A percentile compares a stretch with the other conserved stretches of the same genome.
These are phyloP conservation scores for Lepidocyrtinus sp. DNA, from an alignment of 2,888 invertebrate species.

Conservation along the genomic window DNA sequence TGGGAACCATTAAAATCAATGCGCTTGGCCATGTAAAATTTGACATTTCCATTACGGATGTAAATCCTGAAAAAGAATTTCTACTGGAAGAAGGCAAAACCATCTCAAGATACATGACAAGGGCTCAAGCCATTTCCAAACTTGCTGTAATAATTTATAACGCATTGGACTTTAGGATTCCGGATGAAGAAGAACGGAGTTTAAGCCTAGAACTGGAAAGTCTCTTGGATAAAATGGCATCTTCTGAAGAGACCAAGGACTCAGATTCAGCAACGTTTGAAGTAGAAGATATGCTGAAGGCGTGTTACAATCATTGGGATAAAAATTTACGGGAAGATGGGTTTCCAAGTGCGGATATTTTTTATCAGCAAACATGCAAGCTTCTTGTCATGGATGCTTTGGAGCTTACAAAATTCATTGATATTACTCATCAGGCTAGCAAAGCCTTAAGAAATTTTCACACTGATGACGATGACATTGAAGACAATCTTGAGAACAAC, in stretches of 20 bases:
- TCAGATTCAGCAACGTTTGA: background rate
- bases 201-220: constrained; percentile 25
- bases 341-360: background rate
- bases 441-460: background rate
- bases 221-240: constrained; percentile 21
- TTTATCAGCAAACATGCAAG: constrained; percentile 9
- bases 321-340: background rate
- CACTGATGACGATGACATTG: background rate
- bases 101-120: background rate
- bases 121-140: constrained; percentile 8
- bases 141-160: constrained; percentile 38
- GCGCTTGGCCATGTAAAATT: constrained; percentile 17
- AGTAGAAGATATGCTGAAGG: background rate
- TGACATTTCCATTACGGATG: background rate
- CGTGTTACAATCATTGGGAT: background rate
- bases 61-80: background rate
- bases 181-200: constrained; percentile 43
- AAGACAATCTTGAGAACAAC: too few species aligned
- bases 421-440: constrained; percentile 24
- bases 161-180: constrained; percentile 38
- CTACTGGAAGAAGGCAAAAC: background rate
- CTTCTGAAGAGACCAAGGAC: background rate
- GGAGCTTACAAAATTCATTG: constrained; percentile 31
- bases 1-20: constrained; percentile 27
- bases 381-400: constrained; percentile 23